These are phyloP conservation scores for Neosalanx taihuensis DNA, from an alignment of 2,797 vertebrate genomes.

Conservation along the genomic window DNA sequence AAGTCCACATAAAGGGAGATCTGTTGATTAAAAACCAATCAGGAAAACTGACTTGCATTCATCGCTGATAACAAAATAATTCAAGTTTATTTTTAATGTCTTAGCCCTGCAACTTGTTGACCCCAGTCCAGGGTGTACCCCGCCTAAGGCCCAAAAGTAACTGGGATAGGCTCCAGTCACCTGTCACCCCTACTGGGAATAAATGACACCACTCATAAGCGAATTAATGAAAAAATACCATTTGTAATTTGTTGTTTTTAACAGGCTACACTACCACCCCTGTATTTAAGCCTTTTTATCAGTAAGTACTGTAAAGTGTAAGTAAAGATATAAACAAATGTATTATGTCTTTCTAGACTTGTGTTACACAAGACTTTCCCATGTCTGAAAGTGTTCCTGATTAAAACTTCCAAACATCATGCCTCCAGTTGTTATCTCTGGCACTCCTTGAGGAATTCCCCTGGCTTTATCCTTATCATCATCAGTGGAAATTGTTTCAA, in stretches of 20 bases:
- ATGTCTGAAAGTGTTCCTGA: constrained; percentile 18
- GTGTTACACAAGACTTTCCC: constrained; percentile 15
- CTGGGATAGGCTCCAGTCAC: no score
- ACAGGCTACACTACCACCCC: no score
- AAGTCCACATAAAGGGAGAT: not conserved
- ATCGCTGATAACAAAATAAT: not conserved
- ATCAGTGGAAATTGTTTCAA: constrained; percentile 33
- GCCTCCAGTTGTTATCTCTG: constrained; percentile 33
- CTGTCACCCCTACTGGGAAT: not conserved
- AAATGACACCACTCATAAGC: not conserved
- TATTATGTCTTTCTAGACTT: no score
- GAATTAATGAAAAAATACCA: no score
- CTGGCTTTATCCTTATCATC: constrained; percentile 27
- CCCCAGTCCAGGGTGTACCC: no score
- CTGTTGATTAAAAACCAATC: not conserved
- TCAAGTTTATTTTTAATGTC: no score
- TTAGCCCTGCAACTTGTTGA: no score
- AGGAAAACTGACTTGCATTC: constrained; percentile 1
- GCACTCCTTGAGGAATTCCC: constrained; percentile 31
- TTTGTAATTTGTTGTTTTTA: no score
- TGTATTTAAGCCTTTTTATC: no score
- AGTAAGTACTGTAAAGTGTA: no score
- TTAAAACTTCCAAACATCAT: constrained; percentile 16
- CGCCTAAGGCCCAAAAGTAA: no score
- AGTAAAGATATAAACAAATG: no score